These are phyloP conservation scores for Stomorhina lunata DNA, from an alignment of 2,888 invertebrate genomes.

Conservation along the genomic window DNA sequence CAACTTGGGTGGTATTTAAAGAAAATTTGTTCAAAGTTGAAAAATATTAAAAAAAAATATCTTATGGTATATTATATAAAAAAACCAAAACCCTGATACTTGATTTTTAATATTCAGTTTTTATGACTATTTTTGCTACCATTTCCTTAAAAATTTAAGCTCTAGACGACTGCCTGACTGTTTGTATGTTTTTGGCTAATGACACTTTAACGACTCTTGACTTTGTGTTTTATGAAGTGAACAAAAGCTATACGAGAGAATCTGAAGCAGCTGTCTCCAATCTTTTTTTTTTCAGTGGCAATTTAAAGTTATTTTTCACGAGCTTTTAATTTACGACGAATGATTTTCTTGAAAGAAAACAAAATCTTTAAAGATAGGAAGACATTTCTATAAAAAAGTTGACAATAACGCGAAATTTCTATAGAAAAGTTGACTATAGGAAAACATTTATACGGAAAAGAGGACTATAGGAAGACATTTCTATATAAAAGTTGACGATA, in stretches of 20 bases:
- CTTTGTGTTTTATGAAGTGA: conserved; percentile 66
- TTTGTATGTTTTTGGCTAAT: conserved; percentile 64
- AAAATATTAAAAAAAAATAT: not conserved
- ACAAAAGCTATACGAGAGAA: conserved; percentile 50
- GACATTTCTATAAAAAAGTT: too few species aligned
- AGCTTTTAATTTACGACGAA: not conserved
- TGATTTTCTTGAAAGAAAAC: too few species aligned
- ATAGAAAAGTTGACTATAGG: too few species aligned
- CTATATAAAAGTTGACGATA: too few species aligned
- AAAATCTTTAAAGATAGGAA: not conserved
- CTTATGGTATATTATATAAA: not conserved
- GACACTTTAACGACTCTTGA: conserved; percentile 70
- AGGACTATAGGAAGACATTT: too few species aligned
- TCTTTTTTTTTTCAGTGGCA: not conserved
- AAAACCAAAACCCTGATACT: conserved; percentile 7
- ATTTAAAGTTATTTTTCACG: conserved; percentile 41
- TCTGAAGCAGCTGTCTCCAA: conserved; percentile 44
- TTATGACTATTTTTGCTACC: conserved; percentile 55
- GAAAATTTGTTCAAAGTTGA: not conserved
- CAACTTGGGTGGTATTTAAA: conserved; percentile 31
- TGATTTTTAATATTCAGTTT: conserved; percentile 54
- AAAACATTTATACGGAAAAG: too few species aligned
- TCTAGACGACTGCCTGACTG: not conserved
- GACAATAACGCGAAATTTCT: too few species aligned
- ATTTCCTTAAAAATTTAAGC: too few species aligned